These are phyloP conservation scores for Mimumesa dahlbomi DNA, from an alignment of 2,888 invertebrate species.

Conservation along the genomic window DNA sequence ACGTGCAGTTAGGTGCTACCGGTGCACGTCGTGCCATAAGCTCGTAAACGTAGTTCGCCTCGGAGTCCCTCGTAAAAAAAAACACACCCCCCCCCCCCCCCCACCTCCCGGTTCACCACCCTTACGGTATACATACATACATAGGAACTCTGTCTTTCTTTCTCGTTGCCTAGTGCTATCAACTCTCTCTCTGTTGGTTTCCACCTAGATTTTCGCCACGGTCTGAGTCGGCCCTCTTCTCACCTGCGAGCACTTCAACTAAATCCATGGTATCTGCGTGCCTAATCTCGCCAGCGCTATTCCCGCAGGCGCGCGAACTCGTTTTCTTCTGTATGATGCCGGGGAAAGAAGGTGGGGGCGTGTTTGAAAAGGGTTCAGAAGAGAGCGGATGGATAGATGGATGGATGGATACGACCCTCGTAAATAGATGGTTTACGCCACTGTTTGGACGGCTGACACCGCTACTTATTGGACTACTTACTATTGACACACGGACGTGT, in stretches of 20 bases:
- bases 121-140: background rate
- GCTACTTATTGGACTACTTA: too few relatives aligned
- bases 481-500: background rate
- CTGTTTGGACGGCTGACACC: background rate
- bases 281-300: constrained; percentile 40
- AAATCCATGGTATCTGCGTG: constrained; percentile 34
- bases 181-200: background rate
- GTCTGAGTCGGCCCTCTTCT: background rate
- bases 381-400: constrained; percentile 5
- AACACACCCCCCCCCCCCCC: constrained; percentile 9
- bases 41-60: constrained; percentile 62
- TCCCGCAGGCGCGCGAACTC: constrained; percentile 19
- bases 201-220: constrained; percentile 2
- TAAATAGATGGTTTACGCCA: background rate
- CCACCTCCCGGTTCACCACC: background rate
- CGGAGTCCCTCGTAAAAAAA: constrained; percentile 53
- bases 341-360: background rate
- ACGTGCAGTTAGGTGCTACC: constrained; percentile 37
- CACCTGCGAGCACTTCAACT: constrained; percentile 10
- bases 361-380: background rate
- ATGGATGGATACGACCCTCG: constrained; percentile 12
- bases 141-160: background rate
- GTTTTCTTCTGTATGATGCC: constrained; percentile 9
- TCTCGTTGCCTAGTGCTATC: background rate
- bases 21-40: constrained; percentile 60